Conservation (phyloP, 2,797 vertebrate genomes). For the Eidolon dupreanum region DNA sequence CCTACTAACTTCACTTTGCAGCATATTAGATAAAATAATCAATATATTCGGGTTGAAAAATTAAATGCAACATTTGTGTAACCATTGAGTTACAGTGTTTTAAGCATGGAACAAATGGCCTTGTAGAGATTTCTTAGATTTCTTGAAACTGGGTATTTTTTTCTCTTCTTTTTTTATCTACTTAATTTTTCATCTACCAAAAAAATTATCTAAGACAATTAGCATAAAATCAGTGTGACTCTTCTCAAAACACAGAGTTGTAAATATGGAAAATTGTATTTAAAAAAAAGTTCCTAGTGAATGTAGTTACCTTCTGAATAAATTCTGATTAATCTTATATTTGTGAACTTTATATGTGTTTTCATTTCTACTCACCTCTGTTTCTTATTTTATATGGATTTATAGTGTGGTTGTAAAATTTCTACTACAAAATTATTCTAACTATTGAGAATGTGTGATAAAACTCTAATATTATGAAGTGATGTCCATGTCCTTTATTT, state of each 20-base stretch:
- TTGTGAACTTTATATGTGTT: background rate
- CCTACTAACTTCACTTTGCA: constrained; percentile 72
- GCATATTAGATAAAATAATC: constrained; percentile 83
- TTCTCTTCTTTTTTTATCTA: constrained; percentile 32
- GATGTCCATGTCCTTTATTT: background rate
- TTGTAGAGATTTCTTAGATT: constrained; percentile 58
- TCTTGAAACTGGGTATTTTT: background rate
- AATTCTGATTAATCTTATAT: background rate
- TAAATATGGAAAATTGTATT: constrained; percentile 54
- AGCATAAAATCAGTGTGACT: constrained; percentile 56
- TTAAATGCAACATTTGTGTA: constrained; percentile 81
- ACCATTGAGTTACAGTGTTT: constrained; percentile 37
- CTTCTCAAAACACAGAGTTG: constrained; percentile 39
- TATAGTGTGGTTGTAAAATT: background rate
- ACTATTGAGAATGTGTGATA: background rate
- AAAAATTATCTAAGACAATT: constrained; percentile 41
- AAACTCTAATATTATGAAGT: background rate
- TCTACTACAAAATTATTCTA: background rate
- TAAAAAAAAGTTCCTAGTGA: constrained; percentile 9
- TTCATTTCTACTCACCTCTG: background rate
- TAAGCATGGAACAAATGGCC: constrained; percentile 62
- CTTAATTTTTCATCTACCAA: constrained; percentile 59
- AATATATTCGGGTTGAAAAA: constrained; percentile 80
- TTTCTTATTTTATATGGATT: background rate
- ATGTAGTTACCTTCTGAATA: background rate